Conservation (phyloP, 2,113 vertebrate genomes). For the Ellobius talpinus region DNA sequence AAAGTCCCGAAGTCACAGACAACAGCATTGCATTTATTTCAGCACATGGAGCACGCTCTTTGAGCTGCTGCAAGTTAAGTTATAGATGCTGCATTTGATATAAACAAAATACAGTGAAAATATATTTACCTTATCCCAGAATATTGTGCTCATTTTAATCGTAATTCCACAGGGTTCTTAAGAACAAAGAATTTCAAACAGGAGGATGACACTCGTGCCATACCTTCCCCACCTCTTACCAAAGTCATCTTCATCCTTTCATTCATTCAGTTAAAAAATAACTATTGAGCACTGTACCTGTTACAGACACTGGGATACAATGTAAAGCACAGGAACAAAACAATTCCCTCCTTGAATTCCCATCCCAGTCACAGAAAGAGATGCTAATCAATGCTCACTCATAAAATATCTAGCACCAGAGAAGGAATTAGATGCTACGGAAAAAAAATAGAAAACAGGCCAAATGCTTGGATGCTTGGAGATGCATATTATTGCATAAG, state of each 20-base stretch:
- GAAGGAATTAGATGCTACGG: not conserved
- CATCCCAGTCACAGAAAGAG: not conserved
- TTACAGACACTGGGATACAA: not conserved
- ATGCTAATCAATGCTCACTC: not conserved
- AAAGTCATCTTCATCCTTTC: not conserved
- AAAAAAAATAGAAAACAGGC: not conserved
- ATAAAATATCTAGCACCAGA: not conserved
- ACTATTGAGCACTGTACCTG: not conserved
- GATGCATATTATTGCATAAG: not conserved
- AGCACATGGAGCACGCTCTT: constrained; percentile 27
- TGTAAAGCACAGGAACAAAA: not conserved
- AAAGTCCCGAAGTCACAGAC: constrained; percentile 42
- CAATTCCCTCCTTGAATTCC: not conserved
- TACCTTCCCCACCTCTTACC: not conserved
- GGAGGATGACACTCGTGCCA: not conserved
- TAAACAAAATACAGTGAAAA: not conserved
- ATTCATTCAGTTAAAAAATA: not conserved
- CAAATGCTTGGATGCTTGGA: not conserved
- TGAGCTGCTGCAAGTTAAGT: not conserved
- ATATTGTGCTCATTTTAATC: not conserved
- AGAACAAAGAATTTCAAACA: not conserved
- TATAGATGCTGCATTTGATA: not conserved
- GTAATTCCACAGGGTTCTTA: not conserved
- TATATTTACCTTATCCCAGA: not conserved
- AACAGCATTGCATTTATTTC: constrained; percentile 49